A percentile compares a stretch with the other conserved stretches of the same genome.
Evolutionary conservation across 2,797 vertebrate species (phyloP).

Genomic region (Sebastes miniatus): DNA sequence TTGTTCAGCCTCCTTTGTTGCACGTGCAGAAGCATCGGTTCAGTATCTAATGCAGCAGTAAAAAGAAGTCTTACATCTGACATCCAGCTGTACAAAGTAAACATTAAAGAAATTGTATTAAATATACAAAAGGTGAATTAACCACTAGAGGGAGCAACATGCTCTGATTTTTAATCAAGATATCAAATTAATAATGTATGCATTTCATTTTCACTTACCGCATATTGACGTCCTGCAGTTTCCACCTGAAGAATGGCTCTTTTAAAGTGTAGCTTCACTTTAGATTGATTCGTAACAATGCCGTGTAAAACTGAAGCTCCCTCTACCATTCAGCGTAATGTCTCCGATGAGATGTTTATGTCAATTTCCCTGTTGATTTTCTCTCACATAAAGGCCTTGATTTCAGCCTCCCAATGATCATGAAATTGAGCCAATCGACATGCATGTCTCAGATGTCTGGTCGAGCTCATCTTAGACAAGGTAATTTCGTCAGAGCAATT

Average conservation of each 20-base stretch:
- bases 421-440: conserved; percentile 91
- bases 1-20: conserved; percentile 41
- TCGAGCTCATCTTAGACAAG: conserved; percentile 87
- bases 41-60: background rate
- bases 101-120: background rate
- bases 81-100: conserved; percentile 2
- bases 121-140: conserved; percentile 11
- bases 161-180: background rate
- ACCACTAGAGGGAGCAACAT: conserved; percentile 6
- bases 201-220: background rate
- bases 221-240: background rate
- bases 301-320: conserved; percentile 74
- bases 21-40: conserved; percentile 10
- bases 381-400: conserved; percentile 75
- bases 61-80: conserved; percentile 4
- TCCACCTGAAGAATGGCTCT: conserved; percentile 9
- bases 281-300: conserved; percentile 81
- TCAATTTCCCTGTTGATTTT: conserved; percentile 74
- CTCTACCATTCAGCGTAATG: conserved; percentile 52
- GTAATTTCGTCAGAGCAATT: conserved; percentile 95
- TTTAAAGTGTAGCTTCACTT: conserved; percentile 49
- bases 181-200: conserved; percentile 3
- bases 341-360: conserved; percentile 74
- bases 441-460: conserved; percentile 83
- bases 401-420: conserved; percentile 87